phyloP scores from a whole-genome alignment of 2,888 invertebrate species.

The Carabus problematicus region DNA sequence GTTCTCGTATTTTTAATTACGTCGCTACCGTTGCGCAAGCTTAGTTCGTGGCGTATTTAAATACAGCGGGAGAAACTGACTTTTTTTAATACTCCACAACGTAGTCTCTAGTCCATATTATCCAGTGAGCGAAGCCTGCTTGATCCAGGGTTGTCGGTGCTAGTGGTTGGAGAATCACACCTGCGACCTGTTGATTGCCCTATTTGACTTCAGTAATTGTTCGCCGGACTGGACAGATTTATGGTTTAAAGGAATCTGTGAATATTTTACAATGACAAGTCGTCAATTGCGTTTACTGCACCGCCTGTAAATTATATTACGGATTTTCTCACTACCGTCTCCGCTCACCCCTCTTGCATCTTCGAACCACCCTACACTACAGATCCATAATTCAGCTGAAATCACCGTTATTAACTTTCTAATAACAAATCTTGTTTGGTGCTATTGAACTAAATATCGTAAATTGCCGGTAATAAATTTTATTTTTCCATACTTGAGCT shows the following conservation, averaged over 20 bases:
- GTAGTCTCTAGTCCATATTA: slow-evolving; percentile 12
- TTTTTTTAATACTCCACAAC: too few species aligned
- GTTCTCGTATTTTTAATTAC: too few species aligned
- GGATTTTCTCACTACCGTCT: not conserved
- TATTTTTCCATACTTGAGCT: not conserved
- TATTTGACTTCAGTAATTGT: slow-evolving; percentile 24
- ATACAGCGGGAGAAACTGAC: too few species aligned
- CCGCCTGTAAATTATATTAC: slow-evolving; percentile 26
- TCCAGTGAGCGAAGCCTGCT: slow-evolving; percentile 1
- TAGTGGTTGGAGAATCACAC: slow-evolving; percentile 1
- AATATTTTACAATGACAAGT: slow-evolving; percentile 23
- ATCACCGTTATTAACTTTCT: slow-evolving; percentile 10
- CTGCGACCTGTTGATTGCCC: slow-evolving; percentile 27
- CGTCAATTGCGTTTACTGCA: slow-evolving; percentile 16
- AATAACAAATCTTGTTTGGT: not conserved
- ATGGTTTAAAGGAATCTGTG: slow-evolving; percentile 22
- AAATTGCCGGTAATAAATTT: slow-evolving; percentile 1
- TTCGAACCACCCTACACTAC: not conserved
- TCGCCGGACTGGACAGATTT: slow-evolving; percentile 18
- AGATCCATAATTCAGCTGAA: not conserved
- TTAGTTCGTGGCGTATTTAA: too few species aligned
- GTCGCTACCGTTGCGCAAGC: too few species aligned
- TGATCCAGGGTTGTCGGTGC: slow-evolving; percentile 9
- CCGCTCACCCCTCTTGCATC: not conserved
- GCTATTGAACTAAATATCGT: not conserved